Conservation (phyloP, 37 sponge, comb jelly and placozoan genomes). For the Halichondria panicea region DNA sequence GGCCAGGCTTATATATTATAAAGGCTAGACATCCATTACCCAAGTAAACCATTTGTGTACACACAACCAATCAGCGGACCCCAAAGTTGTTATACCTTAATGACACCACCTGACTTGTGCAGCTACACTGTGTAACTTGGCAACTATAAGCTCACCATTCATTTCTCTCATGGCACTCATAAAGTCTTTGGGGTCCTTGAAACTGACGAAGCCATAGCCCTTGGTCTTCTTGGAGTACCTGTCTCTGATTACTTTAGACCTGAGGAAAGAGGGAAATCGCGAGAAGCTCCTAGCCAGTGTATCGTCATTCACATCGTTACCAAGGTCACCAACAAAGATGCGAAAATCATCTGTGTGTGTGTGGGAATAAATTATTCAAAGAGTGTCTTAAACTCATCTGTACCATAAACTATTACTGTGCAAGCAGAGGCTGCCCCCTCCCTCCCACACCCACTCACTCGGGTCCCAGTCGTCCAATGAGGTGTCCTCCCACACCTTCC, state of each 20-base stretch:
- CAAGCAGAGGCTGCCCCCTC: too few relatives aligned
- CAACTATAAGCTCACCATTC: conserved; percentile 81
- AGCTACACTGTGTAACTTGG: too few relatives aligned
- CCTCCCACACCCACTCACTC: conserved; percentile 39
- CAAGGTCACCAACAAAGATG: conserved; percentile 95
- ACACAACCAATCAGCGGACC: too few relatives aligned
- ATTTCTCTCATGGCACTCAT: conserved; percentile 95
- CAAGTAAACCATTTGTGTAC: too few relatives aligned
- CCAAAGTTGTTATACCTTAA: too few relatives aligned
- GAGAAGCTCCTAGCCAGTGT: conserved; percentile 82
- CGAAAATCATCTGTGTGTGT: conserved; percentile 76
- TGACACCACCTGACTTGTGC: too few relatives aligned
- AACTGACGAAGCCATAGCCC: conserved; percentile 97
- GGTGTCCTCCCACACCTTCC: conserved; percentile 87
- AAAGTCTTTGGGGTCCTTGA: conserved; percentile 95
- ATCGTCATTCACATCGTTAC: conserved; percentile 96
- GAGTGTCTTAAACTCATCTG: conserved; percentile 1
- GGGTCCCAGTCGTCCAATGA: conserved; percentile 94
- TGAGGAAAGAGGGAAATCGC: conserved; percentile 84
- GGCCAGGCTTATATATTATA: too few relatives aligned
- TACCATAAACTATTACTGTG: too few relatives aligned
- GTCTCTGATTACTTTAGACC: conserved; percentile 92
- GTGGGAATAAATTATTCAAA: too few relatives aligned
- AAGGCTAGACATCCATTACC: too few relatives aligned
- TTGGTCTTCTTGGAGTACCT: conserved; percentile 91